Evolutionary conservation across 2,113 vertebrate genomes (phyloP), one percentile per base, ranked within the genome.

Genomic region (Sakesphorus luctuosus): DNA sequence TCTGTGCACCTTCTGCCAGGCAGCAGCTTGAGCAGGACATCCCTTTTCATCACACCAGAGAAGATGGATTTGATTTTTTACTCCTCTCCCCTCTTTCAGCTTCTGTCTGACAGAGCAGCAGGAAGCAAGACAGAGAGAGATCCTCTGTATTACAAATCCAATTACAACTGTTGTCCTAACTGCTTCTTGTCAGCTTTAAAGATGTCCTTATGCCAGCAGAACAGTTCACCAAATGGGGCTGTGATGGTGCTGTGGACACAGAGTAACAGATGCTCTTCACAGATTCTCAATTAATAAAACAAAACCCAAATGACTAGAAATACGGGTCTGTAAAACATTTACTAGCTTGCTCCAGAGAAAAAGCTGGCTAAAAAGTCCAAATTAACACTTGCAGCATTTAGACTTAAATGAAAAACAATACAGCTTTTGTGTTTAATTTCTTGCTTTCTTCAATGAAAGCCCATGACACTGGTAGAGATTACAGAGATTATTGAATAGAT

Each of bases 221-320:
- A 80, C 4, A 4, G 40, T 66, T 93, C 66, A 84, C 33, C 43
- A 79, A 91, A 69, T 24, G 36, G 19, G 59, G 68, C 38, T 86
- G 79, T 71, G 55, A 55, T 56, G 55, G 35, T 49, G 13, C 72
- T 50, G 59, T 9, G 71, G 87, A 80, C 92, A 81, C 43, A 63
- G 74, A 76, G 90, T 21, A 94, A 82, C 74, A 96, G 93, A 91
- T 93, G 85, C 33, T 81, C 50, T 80, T 63, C 61, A 74, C 68
- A 88, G 82, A 88, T 50, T 83, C 35, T 68, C 58, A 82, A 38
- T 76, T 79, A 79, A 85, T 71, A 92, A 86, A 96, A 71, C 59
- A 85, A 95, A 93, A 11, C 46, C 59, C 74, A 83, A 85, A 80
- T 43, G n/a, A 40, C 63, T 55, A 58, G 38, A 67, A 73, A 80